Base-by-base conservation (phyloP, 1,140 invertebrate species). In the Phthorimaea operculella region DNA sequence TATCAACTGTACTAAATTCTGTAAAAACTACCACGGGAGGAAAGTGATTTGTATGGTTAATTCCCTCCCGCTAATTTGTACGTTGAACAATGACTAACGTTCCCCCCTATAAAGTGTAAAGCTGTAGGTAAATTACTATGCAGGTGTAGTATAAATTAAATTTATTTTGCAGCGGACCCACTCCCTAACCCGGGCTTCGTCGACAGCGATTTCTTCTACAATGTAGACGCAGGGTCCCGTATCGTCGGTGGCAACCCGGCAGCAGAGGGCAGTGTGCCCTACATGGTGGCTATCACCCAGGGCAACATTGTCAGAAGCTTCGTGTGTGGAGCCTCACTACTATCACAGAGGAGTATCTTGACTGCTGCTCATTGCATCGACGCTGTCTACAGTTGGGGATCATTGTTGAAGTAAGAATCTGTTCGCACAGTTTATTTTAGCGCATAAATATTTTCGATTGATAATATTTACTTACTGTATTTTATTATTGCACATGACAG, bases 361-460 rank as follows among this genome's bases (percentile, higher is more conserved):
- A 75, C 67, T 0, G 75, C 77, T 1, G 72, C 74, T 1, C 77
- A 80, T 42, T 78, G 75, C 33, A 59, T 76, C 10, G 63, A 70
- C 0, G 54, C 64, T 10, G 57, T 59, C 17, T 52, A 72, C 1
- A 11, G 47, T 11, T 57, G 63, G 55, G 68, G 62, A 7, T 14
- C 60, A 7, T 47, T 75, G 0, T 14, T 57, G 1, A 44, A 54
- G 74, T 77, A 55, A 74, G 70, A 4, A 28, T 28, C 21, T 28
- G 21, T 28, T 28, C 21, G n/a, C n/a, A n/a, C n/a, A n/a, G n/a
- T n/a, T n/a, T n/a, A n/a, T n/a, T n/a, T n/a, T n/a, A n/a, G n/a
- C n/a, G n/a, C n/a, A n/a, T n/a, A n/a, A n/a, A n/a, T n/a, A n/a
- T n/a, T n/a, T n/a, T n/a, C n/a, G n/a, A n/a, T n/a, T n/a, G n/a